These are phyloP conservation scores for Protophormia terraenovae DNA, from an alignment of 2,888 invertebrate species.

Conservation along the genomic window DNA sequence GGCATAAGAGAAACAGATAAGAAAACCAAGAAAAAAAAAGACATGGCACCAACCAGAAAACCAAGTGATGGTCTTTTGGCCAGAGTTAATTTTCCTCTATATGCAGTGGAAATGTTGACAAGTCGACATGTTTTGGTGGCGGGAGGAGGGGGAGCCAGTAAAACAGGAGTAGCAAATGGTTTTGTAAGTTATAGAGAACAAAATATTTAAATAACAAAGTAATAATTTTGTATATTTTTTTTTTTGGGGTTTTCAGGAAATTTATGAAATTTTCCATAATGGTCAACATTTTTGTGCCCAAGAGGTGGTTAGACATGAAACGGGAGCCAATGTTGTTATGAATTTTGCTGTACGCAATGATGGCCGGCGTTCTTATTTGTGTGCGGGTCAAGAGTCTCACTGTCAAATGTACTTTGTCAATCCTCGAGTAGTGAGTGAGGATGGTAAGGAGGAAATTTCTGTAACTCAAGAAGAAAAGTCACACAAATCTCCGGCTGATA, in stretches of 20 bases:
- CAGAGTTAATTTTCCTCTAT: conserved; percentile 95
- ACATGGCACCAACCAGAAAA: conserved; percentile 84
- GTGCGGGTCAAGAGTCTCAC: conserved; percentile 95
- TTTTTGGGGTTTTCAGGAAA: conserved; percentile 89
- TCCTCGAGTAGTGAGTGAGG: conserved; percentile 83
- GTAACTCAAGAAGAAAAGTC: conserved; percentile 72
- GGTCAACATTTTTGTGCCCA: conserved; percentile 91
- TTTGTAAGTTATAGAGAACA: conserved; percentile 87
- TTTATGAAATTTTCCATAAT: conserved; percentile 94
- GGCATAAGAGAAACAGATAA: neutral
- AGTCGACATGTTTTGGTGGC: conserved; percentile 97
- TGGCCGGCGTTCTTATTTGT: conserved; percentile 89
- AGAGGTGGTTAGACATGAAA: conserved; percentile 94
- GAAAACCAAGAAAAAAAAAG: too few relatives aligned
- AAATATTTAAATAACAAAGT: neutral
- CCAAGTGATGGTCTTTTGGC: conserved; percentile 89
- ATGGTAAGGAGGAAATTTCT: conserved; percentile 76
- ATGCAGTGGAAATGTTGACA: conserved; percentile 93
- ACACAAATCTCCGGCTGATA: conserved; percentile 66
- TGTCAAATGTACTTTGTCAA: conserved; percentile 92
- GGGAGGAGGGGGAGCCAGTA: conserved; percentile 98
- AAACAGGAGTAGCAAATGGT: conserved; percentile 98
- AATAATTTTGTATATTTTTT: neutral
- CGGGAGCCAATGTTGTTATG: conserved; percentile 95
- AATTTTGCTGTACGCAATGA: conserved; percentile 90